phyloP scores from a whole-genome alignment of 2,113 vertebrate genomes.

The Malurus alboscapulatus region DNA sequence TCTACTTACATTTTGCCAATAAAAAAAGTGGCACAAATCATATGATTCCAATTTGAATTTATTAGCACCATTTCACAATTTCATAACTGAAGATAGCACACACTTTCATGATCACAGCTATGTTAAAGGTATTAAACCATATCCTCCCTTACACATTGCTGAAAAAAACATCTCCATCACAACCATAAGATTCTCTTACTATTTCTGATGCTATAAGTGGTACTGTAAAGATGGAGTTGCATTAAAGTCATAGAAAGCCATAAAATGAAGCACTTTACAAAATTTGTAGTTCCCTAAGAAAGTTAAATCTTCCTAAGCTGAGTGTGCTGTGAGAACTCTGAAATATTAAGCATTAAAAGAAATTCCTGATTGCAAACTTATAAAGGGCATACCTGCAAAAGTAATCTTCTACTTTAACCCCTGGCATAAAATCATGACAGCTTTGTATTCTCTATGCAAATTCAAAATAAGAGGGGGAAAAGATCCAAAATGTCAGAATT shows the following conservation, averaged over 20 bases:
- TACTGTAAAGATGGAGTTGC: background rate
- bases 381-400: background rate
- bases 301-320: conserved; percentile 21
- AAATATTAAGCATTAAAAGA: background rate
- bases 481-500: background rate
- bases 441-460: background rate
- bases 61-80: background rate
- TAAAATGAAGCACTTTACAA: conserved; percentile 41
- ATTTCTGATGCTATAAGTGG: conserved; percentile 1
- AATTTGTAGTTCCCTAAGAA: background rate
- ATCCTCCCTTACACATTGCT: background rate
- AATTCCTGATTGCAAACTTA: background rate
- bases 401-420: background rate
- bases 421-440: background rate
- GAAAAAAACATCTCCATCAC: background rate
- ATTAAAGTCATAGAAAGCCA: conserved; percentile 1
- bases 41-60: background rate
- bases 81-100: background rate
- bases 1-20: background rate
- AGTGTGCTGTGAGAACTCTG: background rate
- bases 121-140: background rate
- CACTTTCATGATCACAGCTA: background rate
- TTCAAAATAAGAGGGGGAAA: background rate
- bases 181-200: conserved; percentile 1
- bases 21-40: background rate